phyloP scores from a whole-genome alignment of 2,797 vertebrate genomes.

The Dryobates pubescens region DNA sequence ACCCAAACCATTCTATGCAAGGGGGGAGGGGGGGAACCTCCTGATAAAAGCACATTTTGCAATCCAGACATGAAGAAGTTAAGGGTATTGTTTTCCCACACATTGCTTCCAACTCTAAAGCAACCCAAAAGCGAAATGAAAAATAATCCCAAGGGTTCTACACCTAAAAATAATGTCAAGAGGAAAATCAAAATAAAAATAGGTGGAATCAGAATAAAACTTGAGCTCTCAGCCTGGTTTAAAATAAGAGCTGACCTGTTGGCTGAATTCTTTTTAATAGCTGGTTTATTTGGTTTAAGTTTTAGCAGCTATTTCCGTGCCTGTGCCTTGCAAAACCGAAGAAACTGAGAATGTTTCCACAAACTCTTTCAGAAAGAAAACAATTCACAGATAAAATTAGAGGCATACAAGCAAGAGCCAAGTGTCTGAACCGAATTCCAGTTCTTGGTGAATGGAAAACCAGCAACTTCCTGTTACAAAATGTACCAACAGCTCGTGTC shows the following conservation, averaged over 20 bases:
- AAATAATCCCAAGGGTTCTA: conserved; percentile 75
- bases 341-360: conserved; percentile 64
- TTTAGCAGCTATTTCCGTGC: conserved; percentile 56
- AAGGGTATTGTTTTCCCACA: conserved; percentile 74
- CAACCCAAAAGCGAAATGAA: conserved; percentile 63
- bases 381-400: conserved; percentile 70
- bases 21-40: fast-evolving
- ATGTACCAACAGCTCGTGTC: conserved; percentile 76
- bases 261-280: conserved; percentile 23
- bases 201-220: conserved; percentile 23
- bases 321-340: conserved; percentile 18
- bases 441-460: conserved; percentile 80
- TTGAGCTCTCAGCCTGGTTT: neutral
- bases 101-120: conserved; percentile 74
- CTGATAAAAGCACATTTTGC: neutral
- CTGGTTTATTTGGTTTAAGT: conserved; percentile 23
- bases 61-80: conserved; percentile 47
- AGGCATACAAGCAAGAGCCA: conserved; percentile 69
- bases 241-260: conserved; percentile 30
- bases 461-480: conserved; percentile 82
- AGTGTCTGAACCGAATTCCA: conserved; percentile 79
- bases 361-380: conserved; percentile 67
- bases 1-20: too few relatives aligned
- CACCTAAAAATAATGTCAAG: conserved; percentile 53
- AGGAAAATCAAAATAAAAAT: conserved; percentile 66